Base-by-base conservation (phyloP, 2,113 vertebrate genomes). In the Chloropsis hardwickii region DNA sequence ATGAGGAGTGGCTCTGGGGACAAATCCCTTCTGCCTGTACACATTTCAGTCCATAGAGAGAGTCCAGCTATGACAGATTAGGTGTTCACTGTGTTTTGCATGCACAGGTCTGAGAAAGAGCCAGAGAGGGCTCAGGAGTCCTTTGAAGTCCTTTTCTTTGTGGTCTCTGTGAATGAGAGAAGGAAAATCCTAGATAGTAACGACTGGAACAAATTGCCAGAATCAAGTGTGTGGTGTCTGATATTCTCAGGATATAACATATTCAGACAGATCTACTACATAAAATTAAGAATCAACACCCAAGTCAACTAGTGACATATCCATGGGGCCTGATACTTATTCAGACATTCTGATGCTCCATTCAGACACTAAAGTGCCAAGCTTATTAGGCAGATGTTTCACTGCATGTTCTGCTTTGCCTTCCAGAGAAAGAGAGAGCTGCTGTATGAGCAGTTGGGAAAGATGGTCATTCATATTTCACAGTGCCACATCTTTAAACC, bases 131-230 rank as follows among this genome's bases (percentile, higher is more conserved):
- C 10, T 86, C 22, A 37, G 12, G 27, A 44, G 12, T 70, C 9
- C 25, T 81, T 39, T 70, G 24, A 57, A 14, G 12, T 9, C 3
- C 10, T 57, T 69, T 56, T 50, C 4, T 85, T 81, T 3, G 2
- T 53, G 6, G 6, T 25, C 28, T 57, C 70, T 56, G 1, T 64
- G 28, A 73, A 31, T 16, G 14, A 90, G 16, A 64, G 16, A 28
- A 72, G 27, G 9, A 54, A 92, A 76, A 19, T 76, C 5, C 48
- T 50, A 50, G 25, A 57, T 6, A 42, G 23, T 22, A 57, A 74
- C 0, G 0, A 25, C 0, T 48, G 14, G 37, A 25, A 18, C 17
- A 66, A 66, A 79, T 31, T 54, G 5, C 16, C 33, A 53, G 12
- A 78, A 81, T 61, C 4, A 69, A 73, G 10, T 33, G 24, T 48